A percentile compares a stretch with the other conserved stretches of the same genome.
Conservation (phyloP, 2,888 invertebrate genomes). For the Drosophila vallismaia region DNA sequence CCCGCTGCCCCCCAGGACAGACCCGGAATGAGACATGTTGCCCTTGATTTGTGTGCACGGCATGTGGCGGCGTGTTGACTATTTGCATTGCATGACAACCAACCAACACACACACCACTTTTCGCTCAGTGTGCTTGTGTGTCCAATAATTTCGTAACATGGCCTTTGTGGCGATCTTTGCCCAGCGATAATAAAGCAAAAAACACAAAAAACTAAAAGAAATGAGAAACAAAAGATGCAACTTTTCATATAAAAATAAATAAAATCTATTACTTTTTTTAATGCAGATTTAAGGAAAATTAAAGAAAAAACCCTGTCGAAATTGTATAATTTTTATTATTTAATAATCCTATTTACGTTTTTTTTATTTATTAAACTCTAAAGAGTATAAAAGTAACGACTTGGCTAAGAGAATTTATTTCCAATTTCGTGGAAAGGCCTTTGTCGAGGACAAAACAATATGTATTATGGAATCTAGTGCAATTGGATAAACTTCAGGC, state of each 20-base stretch:
- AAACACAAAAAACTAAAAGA: constrained; percentile 19
- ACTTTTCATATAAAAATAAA: not conserved
- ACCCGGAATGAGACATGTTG: constrained; percentile 56
- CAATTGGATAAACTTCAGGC: constrained; percentile 31
- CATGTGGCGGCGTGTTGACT: constrained; percentile 78
- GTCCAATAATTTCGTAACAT: constrained; percentile 79
- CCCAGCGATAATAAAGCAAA: constrained; percentile 60
- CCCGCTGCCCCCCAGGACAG: constrained; percentile 10
- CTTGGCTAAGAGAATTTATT: not conserved
- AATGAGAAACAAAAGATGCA: constrained; percentile 11
- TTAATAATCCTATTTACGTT: not conserved
- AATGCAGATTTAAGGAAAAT: not conserved
- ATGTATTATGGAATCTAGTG: constrained; percentile 8
- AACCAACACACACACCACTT: constrained; percentile 15
- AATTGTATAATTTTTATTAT: not conserved
- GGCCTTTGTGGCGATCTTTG: constrained; percentile 79
- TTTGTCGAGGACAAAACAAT: constrained; percentile 35
- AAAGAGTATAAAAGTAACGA: not conserved
- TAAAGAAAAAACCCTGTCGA: too few relatives aligned
- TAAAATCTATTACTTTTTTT: not conserved
- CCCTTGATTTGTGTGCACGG: constrained; percentile 79
- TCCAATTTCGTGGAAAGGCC: constrained; percentile 22
- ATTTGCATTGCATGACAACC: constrained; percentile 76
- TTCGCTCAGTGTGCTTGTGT: constrained; percentile 32
- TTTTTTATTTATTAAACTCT: not conserved